A percentile compares a stretch with the other conserved stretches of the same genome.
Conservation (phyloP, 2,113 vertebrate genomes). For the Dicaeum eximium region DNA sequence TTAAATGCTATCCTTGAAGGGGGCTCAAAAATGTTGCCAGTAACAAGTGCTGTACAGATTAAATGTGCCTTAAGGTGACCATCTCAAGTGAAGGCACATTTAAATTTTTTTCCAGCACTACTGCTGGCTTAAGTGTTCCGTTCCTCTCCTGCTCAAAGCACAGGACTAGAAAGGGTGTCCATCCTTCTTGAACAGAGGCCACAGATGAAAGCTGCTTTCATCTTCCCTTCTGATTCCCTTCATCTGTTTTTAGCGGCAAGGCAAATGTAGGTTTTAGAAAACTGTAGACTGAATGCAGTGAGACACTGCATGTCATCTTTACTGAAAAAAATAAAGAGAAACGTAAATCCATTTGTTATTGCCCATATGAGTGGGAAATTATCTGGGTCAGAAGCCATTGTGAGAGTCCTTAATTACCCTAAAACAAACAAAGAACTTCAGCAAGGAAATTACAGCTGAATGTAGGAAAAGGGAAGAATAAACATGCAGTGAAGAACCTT, state of each 20-base stretch:
- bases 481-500: not conserved
- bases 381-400: not conserved
- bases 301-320: not conserved
- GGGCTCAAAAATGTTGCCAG: not conserved
- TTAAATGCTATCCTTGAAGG: not conserved
- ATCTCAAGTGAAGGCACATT: not conserved
- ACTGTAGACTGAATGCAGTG: not conserved
- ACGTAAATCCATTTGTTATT: not conserved
- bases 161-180: not conserved
- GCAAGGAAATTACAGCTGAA: not conserved
- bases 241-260: not conserved
- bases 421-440: not conserved
- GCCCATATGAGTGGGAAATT: not conserved
- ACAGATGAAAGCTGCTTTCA: not conserved
- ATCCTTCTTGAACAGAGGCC: not conserved
- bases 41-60: not conserved
- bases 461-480: not conserved
- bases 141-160: not conserved
- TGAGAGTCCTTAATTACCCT: not conserved
- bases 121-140: not conserved
- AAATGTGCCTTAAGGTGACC: not conserved
- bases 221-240: not conserved
- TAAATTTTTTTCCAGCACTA: not conserved
- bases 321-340: not conserved
- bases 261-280: not conserved